These are phyloP conservation scores for Pachliopta kotzebuea DNA, from an alignment of 2,888 invertebrate genomes.

Conservation along the genomic window DNA sequence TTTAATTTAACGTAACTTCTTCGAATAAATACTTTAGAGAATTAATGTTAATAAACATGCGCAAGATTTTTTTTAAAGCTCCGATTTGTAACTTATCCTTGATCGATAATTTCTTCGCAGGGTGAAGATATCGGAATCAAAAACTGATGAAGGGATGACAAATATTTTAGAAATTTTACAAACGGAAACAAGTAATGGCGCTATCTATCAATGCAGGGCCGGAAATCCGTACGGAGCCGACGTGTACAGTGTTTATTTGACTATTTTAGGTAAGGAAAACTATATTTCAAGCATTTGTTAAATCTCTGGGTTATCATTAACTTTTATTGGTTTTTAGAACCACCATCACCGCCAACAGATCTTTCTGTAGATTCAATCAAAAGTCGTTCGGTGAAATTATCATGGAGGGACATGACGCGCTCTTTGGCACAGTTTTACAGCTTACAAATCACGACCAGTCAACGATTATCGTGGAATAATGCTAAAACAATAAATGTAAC, in stretches of 20 bases:
- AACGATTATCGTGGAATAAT: slow-evolving; percentile 63
- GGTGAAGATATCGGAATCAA: slow-evolving; percentile 71
- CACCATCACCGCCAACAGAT: slow-evolving; percentile 69
- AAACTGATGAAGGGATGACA: slow-evolving; percentile 68
- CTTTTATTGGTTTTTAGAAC: slow-evolving; percentile 49
- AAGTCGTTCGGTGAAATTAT: slow-evolving; percentile 67
- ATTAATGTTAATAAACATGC: neutral
- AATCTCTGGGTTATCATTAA: neutral
- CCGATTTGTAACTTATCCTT: neutral
- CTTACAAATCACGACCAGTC: slow-evolving; percentile 62
- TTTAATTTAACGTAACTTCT: too few relatives aligned
- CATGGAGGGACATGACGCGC: slow-evolving; percentile 67
- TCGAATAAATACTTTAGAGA: neutral
- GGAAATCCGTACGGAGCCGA: slow-evolving; percentile 74
- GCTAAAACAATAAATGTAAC: slow-evolving; percentile 67
- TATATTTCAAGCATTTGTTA: neutral
- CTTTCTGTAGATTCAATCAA: slow-evolving; percentile 68
- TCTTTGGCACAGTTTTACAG: slow-evolving; percentile 70
- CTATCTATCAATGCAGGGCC: slow-evolving; percentile 72
- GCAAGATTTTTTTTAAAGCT: neutral
- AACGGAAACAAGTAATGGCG: slow-evolving; percentile 68
- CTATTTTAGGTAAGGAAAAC: slow-evolving; percentile 61
- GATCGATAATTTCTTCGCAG: slow-evolving; percentile 38
- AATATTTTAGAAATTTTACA: slow-evolving; percentile 65
- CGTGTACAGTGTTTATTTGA: slow-evolving; percentile 62